Evolutionary conservation across 1,140 invertebrate species (phyloP), one percentile per base, ranked within the genome.

Genomic region (Pemphigus obesinymphae): DNA sequence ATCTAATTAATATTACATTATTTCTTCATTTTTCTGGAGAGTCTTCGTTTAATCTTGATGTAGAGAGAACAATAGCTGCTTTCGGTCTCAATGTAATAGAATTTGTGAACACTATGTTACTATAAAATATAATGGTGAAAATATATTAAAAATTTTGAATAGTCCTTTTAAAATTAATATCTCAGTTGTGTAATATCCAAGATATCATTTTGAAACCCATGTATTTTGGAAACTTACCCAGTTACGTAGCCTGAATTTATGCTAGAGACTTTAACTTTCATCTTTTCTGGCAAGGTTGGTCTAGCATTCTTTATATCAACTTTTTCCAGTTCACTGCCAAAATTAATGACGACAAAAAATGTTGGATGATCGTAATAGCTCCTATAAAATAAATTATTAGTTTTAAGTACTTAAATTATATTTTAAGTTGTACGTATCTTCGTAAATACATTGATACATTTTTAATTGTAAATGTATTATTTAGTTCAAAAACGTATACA

Each of bases 291-390:
- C 40, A 83, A 58, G 0, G 83, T 73, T 37, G 26, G 37, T 29
- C 83, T 40, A 43, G 26, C n/a, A 13, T 17, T 23, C 50, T 53
- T 29, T 26, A 83, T 61, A 37, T 83, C 58, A 17, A 61, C 23
- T 23, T 4, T 31, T 43, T 76, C 75, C 0, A 50, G 0, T n/a
- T 82, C 68, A 58, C 80, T 80, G n/a, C 83, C 83, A 10, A 83
- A 75, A 53, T 83, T 83, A 7, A 83, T 34, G n/a, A 82, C 37
- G 20, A 82, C 31, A 23, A 83, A 72, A 31, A 78, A 83, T 13
- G 82, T 83, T 15, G 83, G 53, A 73, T 83, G 78, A 63, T 82
- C 82, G 3, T 37, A 76, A 37, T 23, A 76, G 50, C 73, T 76
- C 50, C 73, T 76, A 73, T 20, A 53, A 73, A 80, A 29, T 15